Evolutionary conservation across 2,113 vertebrate genomes (phyloP).

Genomic region (Mionectes macconnelli): DNA sequence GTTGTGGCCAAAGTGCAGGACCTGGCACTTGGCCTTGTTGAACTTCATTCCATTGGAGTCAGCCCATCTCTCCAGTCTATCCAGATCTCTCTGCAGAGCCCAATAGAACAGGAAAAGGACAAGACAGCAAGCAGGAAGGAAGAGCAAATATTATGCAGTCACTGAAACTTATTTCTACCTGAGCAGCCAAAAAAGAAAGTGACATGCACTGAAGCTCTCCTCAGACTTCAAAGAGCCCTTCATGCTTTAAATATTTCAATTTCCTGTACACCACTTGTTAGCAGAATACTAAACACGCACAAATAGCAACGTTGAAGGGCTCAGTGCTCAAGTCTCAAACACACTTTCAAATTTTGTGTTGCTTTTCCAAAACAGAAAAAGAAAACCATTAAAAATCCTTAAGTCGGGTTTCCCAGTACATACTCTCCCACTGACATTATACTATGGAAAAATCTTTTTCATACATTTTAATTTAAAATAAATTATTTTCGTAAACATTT

Average conservation of each 20-base stretch:
- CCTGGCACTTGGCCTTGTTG: too few species aligned
- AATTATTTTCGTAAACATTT: neutral
- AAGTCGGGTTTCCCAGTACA: neutral
- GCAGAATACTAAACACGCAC: neutral
- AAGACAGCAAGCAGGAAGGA: neutral
- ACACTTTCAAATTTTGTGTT: neutral
- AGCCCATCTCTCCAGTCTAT: too few species aligned
- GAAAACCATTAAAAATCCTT: neutral
- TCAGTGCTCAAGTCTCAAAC: neutral
- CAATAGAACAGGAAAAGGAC: neutral
- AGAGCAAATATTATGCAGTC: neutral
- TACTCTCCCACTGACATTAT: accelerated
- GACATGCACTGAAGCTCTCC: neutral
- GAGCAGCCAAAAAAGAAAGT: neutral
- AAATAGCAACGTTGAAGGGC: neutral
- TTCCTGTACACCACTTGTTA: neutral
- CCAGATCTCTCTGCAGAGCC: too few species aligned
- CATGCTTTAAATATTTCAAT: neutral
- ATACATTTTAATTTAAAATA: neutral
- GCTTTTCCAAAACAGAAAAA: neutral
- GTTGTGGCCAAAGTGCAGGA: too few species aligned
- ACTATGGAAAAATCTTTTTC: neutral
- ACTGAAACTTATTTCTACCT: neutral
- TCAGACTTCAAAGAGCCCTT: neutral
- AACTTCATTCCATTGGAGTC: too few species aligned